These are phyloP conservation scores for Monarcha castaneiventris DNA, from an alignment of 2,113 vertebrate species.

Conservation along the genomic window DNA sequence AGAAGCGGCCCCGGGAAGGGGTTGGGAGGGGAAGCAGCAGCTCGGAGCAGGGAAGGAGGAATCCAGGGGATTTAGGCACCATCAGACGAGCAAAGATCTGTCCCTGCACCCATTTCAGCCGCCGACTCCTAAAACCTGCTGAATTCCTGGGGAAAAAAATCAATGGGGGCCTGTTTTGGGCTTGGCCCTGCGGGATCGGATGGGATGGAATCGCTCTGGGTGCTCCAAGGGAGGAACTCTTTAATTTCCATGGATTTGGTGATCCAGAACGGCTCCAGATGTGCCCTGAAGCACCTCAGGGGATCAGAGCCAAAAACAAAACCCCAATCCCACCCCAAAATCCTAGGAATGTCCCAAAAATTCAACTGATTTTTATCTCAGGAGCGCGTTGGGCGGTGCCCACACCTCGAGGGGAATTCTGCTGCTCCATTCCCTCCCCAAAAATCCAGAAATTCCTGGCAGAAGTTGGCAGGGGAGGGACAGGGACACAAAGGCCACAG, in stretches of 20 bases:
- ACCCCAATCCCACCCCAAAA: neutral
- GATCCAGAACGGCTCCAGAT: neutral
- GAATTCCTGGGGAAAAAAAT: neutral
- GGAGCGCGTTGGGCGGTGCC: neutral
- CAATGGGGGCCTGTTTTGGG: too few relatives aligned
- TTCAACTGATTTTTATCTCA: neutral
- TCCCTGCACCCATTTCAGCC: neutral
- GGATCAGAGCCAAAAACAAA: neutral
- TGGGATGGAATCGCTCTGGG: neutral
- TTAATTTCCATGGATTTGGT: neutral
- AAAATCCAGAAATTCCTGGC: neutral
- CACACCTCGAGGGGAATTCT: neutral
- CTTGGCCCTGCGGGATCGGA: neutral
- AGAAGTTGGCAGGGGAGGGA: neutral
- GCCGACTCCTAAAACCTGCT: neutral
- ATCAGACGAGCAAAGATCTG: fast-evolving
- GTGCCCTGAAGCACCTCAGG: neutral
- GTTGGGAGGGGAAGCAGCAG: neutral
- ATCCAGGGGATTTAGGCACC: neutral
- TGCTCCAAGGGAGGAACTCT: neutral
- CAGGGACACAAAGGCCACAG: neutral
- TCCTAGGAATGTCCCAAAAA: neutral
- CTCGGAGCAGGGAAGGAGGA: neutral
- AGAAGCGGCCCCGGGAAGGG: neutral
- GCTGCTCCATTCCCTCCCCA: neutral